Percentiles rank a stretch among this genome's conserved stretches.
Evolutionary conservation across 92 coral and sea anemone genomes (phyloP).

Genomic region (Epizoanthus rinbou): DNA sequence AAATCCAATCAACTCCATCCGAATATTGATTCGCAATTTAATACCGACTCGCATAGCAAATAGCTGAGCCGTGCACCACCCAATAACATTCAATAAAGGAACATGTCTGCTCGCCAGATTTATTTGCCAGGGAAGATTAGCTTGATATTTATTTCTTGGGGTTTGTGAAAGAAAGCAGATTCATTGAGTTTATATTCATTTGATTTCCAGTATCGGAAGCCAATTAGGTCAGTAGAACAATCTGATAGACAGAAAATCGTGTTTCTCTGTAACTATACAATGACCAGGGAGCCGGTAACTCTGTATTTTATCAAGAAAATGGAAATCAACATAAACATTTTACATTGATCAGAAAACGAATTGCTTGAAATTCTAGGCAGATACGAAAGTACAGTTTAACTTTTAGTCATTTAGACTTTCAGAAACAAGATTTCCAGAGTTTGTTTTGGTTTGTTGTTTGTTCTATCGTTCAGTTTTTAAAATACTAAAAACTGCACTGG

Average conservation of each 20-base stretch:
- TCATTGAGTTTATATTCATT: conserved; percentile 1
- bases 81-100: conserved; percentile 19
- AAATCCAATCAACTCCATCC: conserved; percentile 27
- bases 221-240: conserved; percentile 15
- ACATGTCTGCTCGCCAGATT: conserved; percentile 24
- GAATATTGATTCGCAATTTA: conserved; percentile 11
- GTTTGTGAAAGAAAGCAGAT: conserved; percentile 17
- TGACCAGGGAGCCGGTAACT: not conserved
- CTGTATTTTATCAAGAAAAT: not conserved
- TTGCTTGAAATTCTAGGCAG: no score
- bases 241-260: not conserved
- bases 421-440: no score
- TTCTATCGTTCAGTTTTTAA: no score
- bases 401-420: no score
- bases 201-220: conserved; percentile 5
- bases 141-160: conserved; percentile 26
- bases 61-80: not conserved
- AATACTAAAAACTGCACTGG: no score
- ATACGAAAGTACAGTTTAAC: no score
- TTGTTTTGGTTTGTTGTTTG: no score
- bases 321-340: not conserved
- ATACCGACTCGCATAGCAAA: conserved; percentile 1
- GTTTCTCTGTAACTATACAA: not conserved
- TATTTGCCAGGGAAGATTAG: conserved; percentile 15
- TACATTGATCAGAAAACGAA: not conserved